phyloP scores from a whole-genome alignment of 2,797 vertebrate genomes.

The Melanotaenia maccullochi region DNA sequence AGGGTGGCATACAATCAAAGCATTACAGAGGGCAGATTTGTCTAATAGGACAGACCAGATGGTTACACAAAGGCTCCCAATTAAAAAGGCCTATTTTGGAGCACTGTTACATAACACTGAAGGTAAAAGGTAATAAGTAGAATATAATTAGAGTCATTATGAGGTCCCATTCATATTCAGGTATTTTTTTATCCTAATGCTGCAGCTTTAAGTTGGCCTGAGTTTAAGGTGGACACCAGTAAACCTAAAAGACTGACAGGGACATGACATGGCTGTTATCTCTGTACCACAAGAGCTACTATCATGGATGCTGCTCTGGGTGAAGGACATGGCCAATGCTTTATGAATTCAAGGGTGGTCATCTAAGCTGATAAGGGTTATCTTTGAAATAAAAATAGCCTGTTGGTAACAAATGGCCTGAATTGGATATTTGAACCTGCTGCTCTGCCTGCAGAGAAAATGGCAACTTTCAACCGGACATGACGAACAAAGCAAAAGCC shows the following conservation, averaged over 20 bases:
- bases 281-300: conserved; percentile 27
- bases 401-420: conserved; percentile 34
- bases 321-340: conserved; percentile 45
- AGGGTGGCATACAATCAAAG: conserved; percentile 38
- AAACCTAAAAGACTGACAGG: conserved; percentile 26
- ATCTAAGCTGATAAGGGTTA: conserved; percentile 66
- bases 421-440: conserved; percentile 58
- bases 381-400: conserved; percentile 68
- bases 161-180: conserved; percentile 34
- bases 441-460: conserved; percentile 37
- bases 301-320: conserved; percentile 21
- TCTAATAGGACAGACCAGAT: conserved; percentile 24
- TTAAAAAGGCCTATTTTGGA: conserved; percentile 35
- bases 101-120: conserved; percentile 6
- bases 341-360: conserved; percentile 69
- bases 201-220: conserved; percentile 12
- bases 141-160: conserved; percentile 35
- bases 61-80: conserved; percentile 40
- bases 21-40: conserved; percentile 22
- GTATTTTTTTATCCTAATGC: conserved; percentile 18
- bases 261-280: conserved; percentile 35
- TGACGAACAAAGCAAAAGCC: conserved; percentile 30
- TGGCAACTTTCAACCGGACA: conserved; percentile 48
- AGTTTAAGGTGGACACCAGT: background rate
- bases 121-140: conserved; percentile 28